Conservation (phyloP, 2,797 vertebrate genomes). For the Spinus pinus region DNA sequence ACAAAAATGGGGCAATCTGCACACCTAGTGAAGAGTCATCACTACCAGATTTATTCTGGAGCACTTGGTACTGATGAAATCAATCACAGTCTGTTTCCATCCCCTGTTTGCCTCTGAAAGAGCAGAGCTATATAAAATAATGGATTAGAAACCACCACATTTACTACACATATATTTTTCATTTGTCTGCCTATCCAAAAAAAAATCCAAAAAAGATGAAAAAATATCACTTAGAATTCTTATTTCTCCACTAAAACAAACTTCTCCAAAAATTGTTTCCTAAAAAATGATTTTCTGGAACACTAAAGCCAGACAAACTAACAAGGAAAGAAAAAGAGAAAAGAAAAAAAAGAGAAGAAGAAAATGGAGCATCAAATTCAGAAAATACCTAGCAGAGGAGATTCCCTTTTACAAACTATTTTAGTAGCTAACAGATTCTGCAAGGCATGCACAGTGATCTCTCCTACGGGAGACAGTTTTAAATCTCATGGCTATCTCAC, state of each 20-base stretch:
- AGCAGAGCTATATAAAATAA: background rate
- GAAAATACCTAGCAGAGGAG: constrained; percentile 16
- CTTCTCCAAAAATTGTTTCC: background rate
- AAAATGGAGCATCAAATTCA: background rate
- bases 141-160: background rate
- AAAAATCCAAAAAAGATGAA: background rate
- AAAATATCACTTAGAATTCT: background rate
- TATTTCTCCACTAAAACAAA: background rate
- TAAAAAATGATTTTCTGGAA: background rate
- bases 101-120: background rate
- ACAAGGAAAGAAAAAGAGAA: accelerated
- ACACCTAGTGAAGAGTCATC: background rate
- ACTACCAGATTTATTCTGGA: background rate
- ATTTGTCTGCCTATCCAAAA: background rate
- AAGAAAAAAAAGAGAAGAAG: accelerated
- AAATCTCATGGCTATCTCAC: constrained; percentile 14
- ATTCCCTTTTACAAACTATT: constrained; percentile 25
- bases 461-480: background rate
- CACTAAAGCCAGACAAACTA: background rate
- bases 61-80: background rate
- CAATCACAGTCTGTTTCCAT: background rate
- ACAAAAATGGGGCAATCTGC: constrained; percentile 34
- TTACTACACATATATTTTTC: background rate
- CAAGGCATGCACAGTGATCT: background rate
- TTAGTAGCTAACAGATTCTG: background rate